Evolutionary conservation across 2,888 invertebrate genomes (phyloP).

Genomic region (Epicampocera succincta): DNA sequence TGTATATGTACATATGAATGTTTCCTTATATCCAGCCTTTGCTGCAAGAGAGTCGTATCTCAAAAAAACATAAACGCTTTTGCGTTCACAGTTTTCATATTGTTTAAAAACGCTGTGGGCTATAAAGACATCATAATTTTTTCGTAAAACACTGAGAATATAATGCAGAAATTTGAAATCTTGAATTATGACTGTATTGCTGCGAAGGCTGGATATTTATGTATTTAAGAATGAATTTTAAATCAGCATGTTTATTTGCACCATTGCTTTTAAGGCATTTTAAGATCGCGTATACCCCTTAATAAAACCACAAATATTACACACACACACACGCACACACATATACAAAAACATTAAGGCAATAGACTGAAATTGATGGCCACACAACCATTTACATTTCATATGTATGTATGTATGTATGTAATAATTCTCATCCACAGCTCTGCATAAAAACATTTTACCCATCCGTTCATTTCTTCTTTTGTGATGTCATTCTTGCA

Average conservation of each 20-base stretch:
- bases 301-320: neutral
- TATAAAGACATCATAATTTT: too few relatives aligned
- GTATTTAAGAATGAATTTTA: neutral
- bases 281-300: slow-evolving; percentile 1
- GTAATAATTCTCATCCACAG: slow-evolving; percentile 6
- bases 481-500: neutral
- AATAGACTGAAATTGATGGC: slow-evolving; percentile 28
- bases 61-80: too few relatives aligned
- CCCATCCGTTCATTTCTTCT: neutral
- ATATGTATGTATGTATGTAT: too few relatives aligned
- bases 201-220: too few relatives aligned
- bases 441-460: neutral
- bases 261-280: slow-evolving; percentile 7
- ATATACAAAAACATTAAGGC: neutral
- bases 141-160: too few relatives aligned
- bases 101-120: too few relatives aligned
- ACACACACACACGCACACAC: neutral
- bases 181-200: too few relatives aligned
- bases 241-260: slow-evolving; percentile 9
- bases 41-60: too few relatives aligned
- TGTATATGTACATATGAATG: too few relatives aligned
- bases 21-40: too few relatives aligned
- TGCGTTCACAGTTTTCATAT: too few relatives aligned
- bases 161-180: too few relatives aligned
- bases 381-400: slow-evolving; percentile 13